Base-by-base conservation (phyloP, 2,797 vertebrate species). In the Coracias cyanogaster region DNA sequence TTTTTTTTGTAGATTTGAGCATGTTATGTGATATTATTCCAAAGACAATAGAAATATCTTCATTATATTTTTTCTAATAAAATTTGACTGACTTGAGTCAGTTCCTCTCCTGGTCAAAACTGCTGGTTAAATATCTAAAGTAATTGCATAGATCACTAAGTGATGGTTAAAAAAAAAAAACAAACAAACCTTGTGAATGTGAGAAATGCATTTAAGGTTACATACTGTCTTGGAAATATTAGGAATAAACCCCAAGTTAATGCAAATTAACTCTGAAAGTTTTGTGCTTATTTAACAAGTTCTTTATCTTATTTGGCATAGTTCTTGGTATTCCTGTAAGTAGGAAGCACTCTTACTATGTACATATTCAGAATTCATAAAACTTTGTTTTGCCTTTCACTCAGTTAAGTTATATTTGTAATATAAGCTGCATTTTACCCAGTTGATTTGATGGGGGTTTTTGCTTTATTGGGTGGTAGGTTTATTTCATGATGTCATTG, bases 341-440 rank as follows among this genome's bases (percentile, higher is more conserved):
- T 45, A 48, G 55, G n/a, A 92, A 85, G 18, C 7, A 15, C 13
- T 64, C 7, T 41, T 80, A 13, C 6, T 2, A 0, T 43, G 24
- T n/a, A 29, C 0, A 0, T 67, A 18, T 52, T 83, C 25, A 41
- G 33, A 43, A 70, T 64, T 83, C 1, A 1, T 10, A 51, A 29
- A 66, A 51, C 6, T 70, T 55, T 25, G 1, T 46, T 92, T 93
- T 77, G 54, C 35, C 6, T 16, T 22, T 70, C 9, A 28, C 54
- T 80, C n/a, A 48, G 9, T 79, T 76, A n/a, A 55, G 28, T 77
- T 69, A 5, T 6, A 61, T 80, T 82, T 85, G 9, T 61, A 28
- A 7, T 21, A 46, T 7, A 43, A 70, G 4, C 5, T 73, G 12
- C 26, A 55, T 66, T 81, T 88, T 86, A 33, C 19, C 55, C 9